Percentiles rank a stretch among this genome's conserved stretches.
Evolutionary conservation across 2,797 vertebrate species (phyloP).

Genomic region (Anguilla pacifica): DNA sequence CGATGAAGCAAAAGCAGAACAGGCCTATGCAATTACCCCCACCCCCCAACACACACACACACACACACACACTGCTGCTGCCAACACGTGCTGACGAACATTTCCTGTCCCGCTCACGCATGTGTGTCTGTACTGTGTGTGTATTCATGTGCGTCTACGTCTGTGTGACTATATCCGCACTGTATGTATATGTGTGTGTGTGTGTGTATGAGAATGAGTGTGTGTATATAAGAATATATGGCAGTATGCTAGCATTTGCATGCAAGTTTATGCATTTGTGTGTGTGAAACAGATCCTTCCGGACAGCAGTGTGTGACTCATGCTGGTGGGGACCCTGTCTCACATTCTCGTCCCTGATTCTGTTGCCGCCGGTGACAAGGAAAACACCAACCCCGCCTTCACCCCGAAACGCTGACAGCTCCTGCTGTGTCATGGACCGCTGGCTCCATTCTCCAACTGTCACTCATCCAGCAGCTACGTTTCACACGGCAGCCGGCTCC

Average conservation of each 20-base stretch:
- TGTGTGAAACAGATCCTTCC: background rate
- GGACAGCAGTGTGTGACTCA: background rate
- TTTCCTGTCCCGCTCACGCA: background rate
- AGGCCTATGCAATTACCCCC: conserved; percentile 8
- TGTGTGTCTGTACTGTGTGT: conserved; percentile 16
- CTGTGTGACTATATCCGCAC: no score
- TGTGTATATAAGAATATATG: conserved; percentile 5
- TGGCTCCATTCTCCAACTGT: conserved; percentile 51
- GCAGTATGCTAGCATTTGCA: conserved; percentile 1
- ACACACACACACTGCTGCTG: conserved; percentile 12
- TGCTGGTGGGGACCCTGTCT: background rate
- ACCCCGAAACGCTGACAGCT: background rate
- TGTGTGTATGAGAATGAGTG: background rate
- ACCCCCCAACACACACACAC: conserved; percentile 17
- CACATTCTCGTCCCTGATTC: background rate
- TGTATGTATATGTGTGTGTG: background rate
- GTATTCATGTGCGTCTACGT: background rate
- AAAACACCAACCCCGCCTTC: background rate
- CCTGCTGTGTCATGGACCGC: conserved; percentile 46
- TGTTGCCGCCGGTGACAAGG: background rate
- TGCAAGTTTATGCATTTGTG: conserved; percentile 2
- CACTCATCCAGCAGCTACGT: conserved; percentile 57
- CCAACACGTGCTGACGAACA: conserved; percentile 31
- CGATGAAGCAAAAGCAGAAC: conserved; percentile 42
- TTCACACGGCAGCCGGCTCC: conserved; percentile 51